A percentile compares a stretch with the other conserved stretches of the same genome.
Evolutionary conservation across 2,113 vertebrate species (phyloP).

Genomic region (Cynoglossus semilaevis): DNA sequence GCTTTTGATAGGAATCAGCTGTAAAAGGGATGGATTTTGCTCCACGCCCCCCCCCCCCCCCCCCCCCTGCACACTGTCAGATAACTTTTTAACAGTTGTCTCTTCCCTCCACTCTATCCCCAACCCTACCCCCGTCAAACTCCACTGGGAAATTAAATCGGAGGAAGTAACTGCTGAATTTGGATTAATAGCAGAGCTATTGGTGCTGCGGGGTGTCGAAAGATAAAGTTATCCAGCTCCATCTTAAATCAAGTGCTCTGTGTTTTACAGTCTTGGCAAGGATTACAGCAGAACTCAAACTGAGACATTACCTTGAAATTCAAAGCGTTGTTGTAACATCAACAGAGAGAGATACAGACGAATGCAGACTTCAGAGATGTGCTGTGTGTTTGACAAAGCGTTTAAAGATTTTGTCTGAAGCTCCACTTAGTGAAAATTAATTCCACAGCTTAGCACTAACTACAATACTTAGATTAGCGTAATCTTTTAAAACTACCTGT

Average conservation of each 20-base stretch:
- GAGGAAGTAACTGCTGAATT: conserved; percentile 41
- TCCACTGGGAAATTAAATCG: conserved; percentile 64
- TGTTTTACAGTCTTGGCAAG: conserved; percentile 32
- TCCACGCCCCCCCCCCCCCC: conserved; percentile 2
- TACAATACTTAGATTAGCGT: conserved; percentile 32
- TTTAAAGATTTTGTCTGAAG: conserved; percentile 37
- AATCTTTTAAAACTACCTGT: conserved; percentile 14
- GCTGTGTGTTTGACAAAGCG: conserved; percentile 29
- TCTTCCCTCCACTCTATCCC: conserved; percentile 41
- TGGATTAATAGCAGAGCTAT: conserved; percentile 2
- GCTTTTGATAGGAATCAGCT: conserved; percentile 58
- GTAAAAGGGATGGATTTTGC: conserved; percentile 44
- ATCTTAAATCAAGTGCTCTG: conserved; percentile 26
- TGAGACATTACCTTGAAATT: conserved; percentile 35
- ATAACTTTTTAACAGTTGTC: conserved; percentile 57
- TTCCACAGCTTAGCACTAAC: conserved; percentile 37
- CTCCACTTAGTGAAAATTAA: conserved; percentile 19
- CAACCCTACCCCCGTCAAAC: conserved; percentile 39
- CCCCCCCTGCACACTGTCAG: conserved; percentile 41
- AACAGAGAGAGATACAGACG: conserved; percentile 38
- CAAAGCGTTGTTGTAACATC: conserved; percentile 34
- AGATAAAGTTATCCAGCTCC: conserved; percentile 37
- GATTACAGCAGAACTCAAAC: conserved; percentile 27
- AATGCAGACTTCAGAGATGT: conserved; percentile 23
- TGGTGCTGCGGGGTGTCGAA: not conserved